Evolutionary conservation across 2,797 vertebrate species (phyloP).

Genomic region (Melanogrammus aeglefinus): DNA sequence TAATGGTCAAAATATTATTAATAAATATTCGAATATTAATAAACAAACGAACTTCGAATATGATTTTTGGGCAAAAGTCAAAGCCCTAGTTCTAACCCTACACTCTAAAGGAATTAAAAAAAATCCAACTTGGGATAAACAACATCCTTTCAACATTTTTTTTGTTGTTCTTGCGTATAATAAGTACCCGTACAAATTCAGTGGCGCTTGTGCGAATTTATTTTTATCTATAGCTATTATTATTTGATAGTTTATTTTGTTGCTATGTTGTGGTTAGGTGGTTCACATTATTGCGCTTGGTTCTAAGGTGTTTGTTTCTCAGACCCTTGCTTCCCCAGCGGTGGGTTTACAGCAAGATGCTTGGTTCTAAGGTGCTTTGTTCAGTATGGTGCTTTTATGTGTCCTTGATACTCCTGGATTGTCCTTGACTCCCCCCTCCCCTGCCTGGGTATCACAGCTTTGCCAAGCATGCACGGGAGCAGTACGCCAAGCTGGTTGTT

Average conservation of each 20-base stretch:
- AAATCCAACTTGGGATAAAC: background rate
- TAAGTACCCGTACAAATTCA: background rate
- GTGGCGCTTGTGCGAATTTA: background rate
- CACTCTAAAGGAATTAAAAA: no score
- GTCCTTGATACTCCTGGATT: background rate
- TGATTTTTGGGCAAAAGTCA: no score
- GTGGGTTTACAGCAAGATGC: background rate
- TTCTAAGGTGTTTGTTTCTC: background rate
- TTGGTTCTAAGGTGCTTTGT: background rate
- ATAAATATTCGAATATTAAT: no score
- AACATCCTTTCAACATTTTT: background rate
- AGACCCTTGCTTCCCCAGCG: background rate
- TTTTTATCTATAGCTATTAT: background rate
- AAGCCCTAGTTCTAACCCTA: no score
- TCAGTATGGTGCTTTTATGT: background rate
- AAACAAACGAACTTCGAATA: no score
- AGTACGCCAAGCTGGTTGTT: conserved; percentile 82
- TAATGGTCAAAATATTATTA: no score
- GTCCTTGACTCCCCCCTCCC: background rate
- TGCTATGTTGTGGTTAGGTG: background rate
- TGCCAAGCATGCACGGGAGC: conserved; percentile 79
- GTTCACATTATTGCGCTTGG: background rate
- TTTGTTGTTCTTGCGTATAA: background rate
- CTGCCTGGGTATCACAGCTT: conserved; percentile 78
- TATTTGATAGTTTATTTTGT: background rate